Evolutionary conservation across 2,888 invertebrate species (phyloP).

Genomic region (Andrena fulva): DNA sequence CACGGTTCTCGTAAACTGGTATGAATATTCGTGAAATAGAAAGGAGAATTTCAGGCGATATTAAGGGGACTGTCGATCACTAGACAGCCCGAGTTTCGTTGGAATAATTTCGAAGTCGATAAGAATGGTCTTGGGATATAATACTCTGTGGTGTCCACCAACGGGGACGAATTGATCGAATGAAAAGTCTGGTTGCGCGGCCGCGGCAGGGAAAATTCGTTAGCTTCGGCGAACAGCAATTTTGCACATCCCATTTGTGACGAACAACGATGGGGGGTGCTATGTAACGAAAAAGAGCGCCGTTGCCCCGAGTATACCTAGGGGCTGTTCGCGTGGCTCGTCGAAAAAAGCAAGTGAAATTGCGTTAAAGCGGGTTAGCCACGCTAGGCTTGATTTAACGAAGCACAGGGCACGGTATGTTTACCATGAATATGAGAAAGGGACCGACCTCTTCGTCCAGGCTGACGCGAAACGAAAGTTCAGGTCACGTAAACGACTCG

Average conservation of each 20-base stretch:
- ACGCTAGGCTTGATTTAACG: conserved; percentile 71
- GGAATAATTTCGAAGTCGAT: no score
- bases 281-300: conserved; percentile 5
- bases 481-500: conserved; percentile 71
- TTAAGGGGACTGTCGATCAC: no score
- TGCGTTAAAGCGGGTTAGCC: conserved; percentile 72
- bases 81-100: no score
- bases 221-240: conserved; percentile 30
- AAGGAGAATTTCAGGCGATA: no score
- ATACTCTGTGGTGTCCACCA: background rate
- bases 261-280: conserved; percentile 29
- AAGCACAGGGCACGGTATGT: conserved; percentile 55
- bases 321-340: conserved; percentile 24
- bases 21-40: no score
- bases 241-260: conserved; percentile 47
- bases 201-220: conserved; percentile 28
- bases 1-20: no score
- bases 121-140: no score
- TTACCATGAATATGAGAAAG: conserved; percentile 71
- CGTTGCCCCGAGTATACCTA: background rate
- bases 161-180: conserved; percentile 37
- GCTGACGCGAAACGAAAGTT: conserved; percentile 67
- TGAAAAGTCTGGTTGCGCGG: conserved; percentile 32
- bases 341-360: conserved; percentile 64
- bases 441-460: conserved; percentile 60